Conservation (phyloP, 2,113 vertebrate species). For the Actenoides hombroni region DNA sequence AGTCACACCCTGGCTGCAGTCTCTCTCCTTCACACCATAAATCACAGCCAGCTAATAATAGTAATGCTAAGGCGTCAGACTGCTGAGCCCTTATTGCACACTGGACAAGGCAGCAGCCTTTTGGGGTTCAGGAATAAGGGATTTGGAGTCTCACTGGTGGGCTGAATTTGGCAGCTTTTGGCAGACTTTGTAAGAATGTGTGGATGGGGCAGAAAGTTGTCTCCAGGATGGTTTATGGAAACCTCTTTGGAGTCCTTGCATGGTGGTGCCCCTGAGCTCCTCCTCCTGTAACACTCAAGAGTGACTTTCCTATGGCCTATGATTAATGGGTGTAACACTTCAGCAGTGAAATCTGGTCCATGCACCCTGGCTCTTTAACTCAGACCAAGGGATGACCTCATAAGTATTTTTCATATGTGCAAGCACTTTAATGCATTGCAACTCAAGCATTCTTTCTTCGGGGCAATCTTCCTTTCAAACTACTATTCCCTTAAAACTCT, state of each 20-base stretch:
- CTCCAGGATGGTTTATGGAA: fast-evolving
- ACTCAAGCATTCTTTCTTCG: neutral
- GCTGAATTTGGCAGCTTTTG: neutral
- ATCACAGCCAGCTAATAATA: neutral
- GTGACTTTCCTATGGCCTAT: neutral
- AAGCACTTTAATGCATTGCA: neutral
- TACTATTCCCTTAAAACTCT: neutral
- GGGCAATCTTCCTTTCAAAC: neutral
- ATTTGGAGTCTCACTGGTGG: neutral
- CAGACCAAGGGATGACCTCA: neutral
- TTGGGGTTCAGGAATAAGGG: neutral
- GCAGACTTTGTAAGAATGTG: neutral
- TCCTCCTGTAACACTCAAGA: neutral
- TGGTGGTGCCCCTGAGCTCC: neutral
- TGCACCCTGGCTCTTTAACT: neutral
- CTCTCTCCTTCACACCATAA: neutral
- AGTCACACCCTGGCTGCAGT: neutral
- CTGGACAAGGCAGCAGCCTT: neutral
- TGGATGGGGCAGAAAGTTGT: neutral
- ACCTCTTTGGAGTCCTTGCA: neutral
- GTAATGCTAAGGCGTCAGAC: neutral
- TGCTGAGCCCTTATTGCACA: neutral
- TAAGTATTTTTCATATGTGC: neutral
- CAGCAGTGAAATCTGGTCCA: neutral
- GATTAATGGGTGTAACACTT: neutral